phyloP scores from a whole-genome alignment of 2,113 vertebrate species.

The Pomatorhinus ruficollis region DNA sequence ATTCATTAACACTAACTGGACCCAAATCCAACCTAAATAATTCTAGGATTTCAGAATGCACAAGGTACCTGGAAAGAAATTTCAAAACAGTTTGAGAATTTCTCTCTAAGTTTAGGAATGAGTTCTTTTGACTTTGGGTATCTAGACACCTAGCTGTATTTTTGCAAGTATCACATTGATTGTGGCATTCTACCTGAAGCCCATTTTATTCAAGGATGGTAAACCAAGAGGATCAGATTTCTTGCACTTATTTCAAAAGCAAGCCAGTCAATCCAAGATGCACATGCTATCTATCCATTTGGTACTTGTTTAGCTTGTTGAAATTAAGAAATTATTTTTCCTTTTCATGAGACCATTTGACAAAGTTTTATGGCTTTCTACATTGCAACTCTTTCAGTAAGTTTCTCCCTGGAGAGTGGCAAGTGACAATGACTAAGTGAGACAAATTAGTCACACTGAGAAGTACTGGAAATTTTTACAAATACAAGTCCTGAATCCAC shows the following conservation, averaged over 20 bases:
- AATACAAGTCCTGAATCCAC: not conserved
- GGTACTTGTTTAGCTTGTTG: not conserved
- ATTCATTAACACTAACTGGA: not conserved
- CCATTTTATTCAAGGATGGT: not conserved
- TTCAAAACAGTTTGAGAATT: not conserved
- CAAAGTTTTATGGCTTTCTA: not conserved
- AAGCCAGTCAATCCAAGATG: not conserved
- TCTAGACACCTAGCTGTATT: not conserved
- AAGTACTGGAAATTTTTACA: not conserved
- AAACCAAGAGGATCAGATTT: not conserved
- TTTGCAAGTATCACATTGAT: not conserved
- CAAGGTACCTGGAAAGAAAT: not conserved
- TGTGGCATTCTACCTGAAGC: not conserved
- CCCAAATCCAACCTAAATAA: not conserved
- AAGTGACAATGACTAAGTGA: not conserved
- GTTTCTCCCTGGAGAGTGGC: not conserved
- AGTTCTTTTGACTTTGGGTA: not conserved
- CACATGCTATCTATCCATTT: rapidly evolving
- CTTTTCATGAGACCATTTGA: not conserved
- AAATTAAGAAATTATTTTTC: not conserved
- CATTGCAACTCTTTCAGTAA: not conserved
- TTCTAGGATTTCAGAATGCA: not conserved
- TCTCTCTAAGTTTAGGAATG: not conserved
- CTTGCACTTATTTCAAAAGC: not conserved
- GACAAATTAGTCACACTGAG: not conserved